phyloP scores from a whole-genome alignment of 2,888 invertebrate genomes.

The Plagodis pulveraria region DNA sequence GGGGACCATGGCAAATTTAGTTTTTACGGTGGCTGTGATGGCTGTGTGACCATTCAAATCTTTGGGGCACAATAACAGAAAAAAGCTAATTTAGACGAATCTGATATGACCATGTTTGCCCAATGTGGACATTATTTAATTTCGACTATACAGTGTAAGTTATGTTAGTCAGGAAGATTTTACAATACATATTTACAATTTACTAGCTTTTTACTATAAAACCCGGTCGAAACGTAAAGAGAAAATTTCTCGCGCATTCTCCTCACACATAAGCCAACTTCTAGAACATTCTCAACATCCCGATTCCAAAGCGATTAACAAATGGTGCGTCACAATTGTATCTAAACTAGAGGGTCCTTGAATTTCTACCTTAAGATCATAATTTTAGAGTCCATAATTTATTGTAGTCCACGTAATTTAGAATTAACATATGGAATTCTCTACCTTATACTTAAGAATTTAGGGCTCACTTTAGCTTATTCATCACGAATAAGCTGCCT shows the following conservation, averaged over 20 bases:
- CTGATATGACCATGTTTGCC: too few species aligned
- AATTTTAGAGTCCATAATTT: conserved; percentile 26
- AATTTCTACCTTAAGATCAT: conserved; percentile 26
- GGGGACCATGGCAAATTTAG: too few species aligned
- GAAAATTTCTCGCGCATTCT: background rate
- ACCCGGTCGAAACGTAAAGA: conserved; percentile 2
- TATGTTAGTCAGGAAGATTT: too few species aligned
- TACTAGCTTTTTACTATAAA: background rate
- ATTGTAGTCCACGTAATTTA: conserved; percentile 27
- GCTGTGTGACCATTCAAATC: too few species aligned
- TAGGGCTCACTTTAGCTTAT: conserved; percentile 20
- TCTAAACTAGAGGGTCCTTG: conserved; percentile 22
- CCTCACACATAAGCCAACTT: background rate
- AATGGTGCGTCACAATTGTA: conserved; percentile 43
- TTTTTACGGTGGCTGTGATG: too few species aligned
- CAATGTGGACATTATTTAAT: too few species aligned
- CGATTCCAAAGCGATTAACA: conserved; percentile 29
- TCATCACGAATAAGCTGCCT: conserved; percentile 17
- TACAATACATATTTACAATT: too few species aligned
- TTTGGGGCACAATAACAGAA: too few species aligned
- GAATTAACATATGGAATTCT: conserved; percentile 18
- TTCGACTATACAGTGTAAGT: too few species aligned
- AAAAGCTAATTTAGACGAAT: too few species aligned
- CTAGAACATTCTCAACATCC: conserved; percentile 10
- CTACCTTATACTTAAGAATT: conserved; percentile 30